phyloP scores from a whole-genome alignment of 2,888 invertebrate species.

The Nomada lathburiana region DNA sequence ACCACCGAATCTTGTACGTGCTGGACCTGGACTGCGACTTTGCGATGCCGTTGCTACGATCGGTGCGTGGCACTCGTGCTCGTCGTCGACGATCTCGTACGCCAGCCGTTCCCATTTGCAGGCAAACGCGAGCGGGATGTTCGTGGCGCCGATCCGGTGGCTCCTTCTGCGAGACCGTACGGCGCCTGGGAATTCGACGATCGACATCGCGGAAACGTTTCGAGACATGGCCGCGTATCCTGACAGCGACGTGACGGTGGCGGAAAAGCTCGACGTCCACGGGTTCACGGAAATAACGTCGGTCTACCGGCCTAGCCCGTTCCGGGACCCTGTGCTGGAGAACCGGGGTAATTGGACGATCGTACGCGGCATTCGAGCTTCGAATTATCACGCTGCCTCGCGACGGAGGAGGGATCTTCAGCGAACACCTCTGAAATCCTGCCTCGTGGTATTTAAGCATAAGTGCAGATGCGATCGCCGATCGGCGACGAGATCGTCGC shows the following conservation, averaged over 20 bases:
- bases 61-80: slow-evolving; percentile 61
- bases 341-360: slow-evolving; percentile 76
- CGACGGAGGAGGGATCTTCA: slow-evolving; percentile 75
- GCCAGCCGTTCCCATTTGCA: slow-evolving; percentile 34
- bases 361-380: slow-evolving; percentile 59
- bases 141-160: slow-evolving; percentile 77
- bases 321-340: slow-evolving; percentile 69
- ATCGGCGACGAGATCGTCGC: neutral
- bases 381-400: slow-evolving; percentile 72
- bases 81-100: neutral
- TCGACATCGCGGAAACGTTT: slow-evolving; percentile 58
- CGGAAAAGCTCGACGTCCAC: slow-evolving; percentile 49
- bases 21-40: slow-evolving; percentile 76
- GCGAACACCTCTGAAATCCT: slow-evolving; percentile 73
- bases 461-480: too few relatives aligned
- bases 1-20: slow-evolving; percentile 68
- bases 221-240: slow-evolving; percentile 69
- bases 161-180: slow-evolving; percentile 71
- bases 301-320: slow-evolving; percentile 74
- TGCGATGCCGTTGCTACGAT: slow-evolving; percentile 63
- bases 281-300: slow-evolving; percentile 67
- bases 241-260: slow-evolving; percentile 77
- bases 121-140: slow-evolving; percentile 74
- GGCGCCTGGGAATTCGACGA: neutral
- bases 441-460: slow-evolving; percentile 67